phyloP scores from a whole-genome alignment of 1,140 invertebrate genomes.

The Meloidogyne chitwoodi region DNA sequence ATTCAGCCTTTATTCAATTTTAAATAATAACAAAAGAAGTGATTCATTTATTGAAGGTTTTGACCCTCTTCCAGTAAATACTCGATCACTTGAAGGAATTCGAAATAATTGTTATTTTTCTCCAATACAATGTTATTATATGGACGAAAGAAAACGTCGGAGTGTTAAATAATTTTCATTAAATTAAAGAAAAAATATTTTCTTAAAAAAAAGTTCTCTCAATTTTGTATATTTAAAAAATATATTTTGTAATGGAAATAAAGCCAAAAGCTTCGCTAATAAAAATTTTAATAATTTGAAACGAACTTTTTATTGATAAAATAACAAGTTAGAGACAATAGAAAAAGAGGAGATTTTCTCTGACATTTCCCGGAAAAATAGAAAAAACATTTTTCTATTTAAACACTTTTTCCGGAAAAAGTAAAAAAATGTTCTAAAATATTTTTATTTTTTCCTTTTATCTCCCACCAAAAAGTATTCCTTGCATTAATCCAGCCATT shows the following conservation, averaged over 20 bases:
- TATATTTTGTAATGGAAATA: not conserved
- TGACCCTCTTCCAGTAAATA: not conserved
- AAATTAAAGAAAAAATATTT: too few species aligned
- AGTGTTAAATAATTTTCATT: not conserved
- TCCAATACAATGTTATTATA: slow-evolving; percentile 15
- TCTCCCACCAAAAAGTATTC: not conserved
- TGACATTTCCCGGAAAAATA: not conserved
- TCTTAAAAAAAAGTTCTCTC: not conserved
- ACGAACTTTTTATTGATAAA: not conserved
- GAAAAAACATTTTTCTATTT: too few species aligned
- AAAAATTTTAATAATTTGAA: too few species aligned
- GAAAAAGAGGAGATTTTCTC: not conserved
- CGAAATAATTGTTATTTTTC: slow-evolving; percentile 19
- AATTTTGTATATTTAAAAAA: not conserved
- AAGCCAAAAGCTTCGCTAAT: not conserved
- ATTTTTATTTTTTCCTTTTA: not conserved
- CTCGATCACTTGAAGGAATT: not conserved
- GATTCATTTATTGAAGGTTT: not conserved
- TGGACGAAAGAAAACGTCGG: slow-evolving; percentile 7
- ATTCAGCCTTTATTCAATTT: not conserved
- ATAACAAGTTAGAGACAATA: not conserved
- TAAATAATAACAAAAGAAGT: not conserved
- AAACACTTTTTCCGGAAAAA: not conserved
- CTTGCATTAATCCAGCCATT: not conserved
- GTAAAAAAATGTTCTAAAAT: too few species aligned